phyloP scores from a whole-genome alignment of 2,797 vertebrate genomes.

The Chromobotia macracanthus region DNA sequence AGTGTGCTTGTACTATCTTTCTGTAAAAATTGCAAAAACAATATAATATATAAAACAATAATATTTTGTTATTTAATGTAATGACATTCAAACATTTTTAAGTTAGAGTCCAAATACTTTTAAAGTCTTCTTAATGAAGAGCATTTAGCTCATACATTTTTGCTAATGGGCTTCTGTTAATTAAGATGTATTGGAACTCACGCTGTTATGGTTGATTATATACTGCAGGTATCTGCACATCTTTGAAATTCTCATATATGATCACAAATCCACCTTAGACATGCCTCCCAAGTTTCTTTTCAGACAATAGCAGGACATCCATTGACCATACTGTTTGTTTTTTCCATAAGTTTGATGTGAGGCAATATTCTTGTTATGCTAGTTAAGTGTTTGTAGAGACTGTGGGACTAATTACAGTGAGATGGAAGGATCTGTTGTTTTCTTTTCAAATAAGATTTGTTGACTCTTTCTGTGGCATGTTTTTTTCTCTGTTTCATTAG shows the following conservation, averaged over 20 bases:
- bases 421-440: conserved; percentile 48
- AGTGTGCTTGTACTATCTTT: no score
- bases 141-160: no score
- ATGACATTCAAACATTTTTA: no score
- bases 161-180: background rate
- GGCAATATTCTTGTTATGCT: conserved; percentile 44
- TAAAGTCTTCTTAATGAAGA: no score
- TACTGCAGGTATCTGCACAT: background rate
- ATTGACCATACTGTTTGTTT: conserved; percentile 23
- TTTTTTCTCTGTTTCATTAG: conserved; percentile 49
- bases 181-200: background rate
- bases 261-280: background rate
- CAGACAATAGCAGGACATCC: conserved; percentile 58
- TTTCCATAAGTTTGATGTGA: conserved; percentile 3
- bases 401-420: conserved; percentile 38
- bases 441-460: conserved; percentile 56
- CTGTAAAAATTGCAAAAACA: no score
- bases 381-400: conserved; percentile 7
- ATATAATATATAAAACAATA: no score
- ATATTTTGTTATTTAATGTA: no score
- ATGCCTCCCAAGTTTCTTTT: conserved; percentile 32
- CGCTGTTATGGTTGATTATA: background rate
- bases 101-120: no score
- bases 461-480: conserved; percentile 49
- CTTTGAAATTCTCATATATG: background rate